Evolutionary conservation across 1,140 invertebrate genomes (phyloP).

Genomic region (Neotoxoptera formosana): DNA sequence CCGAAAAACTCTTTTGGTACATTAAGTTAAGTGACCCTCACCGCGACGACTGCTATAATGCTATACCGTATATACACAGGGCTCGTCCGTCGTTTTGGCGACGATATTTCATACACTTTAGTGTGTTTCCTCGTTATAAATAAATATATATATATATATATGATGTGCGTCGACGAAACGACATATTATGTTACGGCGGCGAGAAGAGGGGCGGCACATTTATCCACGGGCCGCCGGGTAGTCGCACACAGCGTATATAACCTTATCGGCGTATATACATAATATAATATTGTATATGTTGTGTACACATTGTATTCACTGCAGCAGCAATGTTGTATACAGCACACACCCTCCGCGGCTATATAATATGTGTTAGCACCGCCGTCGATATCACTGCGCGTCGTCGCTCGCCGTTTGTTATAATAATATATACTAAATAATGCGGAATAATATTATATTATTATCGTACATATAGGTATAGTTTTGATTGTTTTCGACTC

Average conservation of each 20-base stretch:
- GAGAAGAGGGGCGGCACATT: neutral
- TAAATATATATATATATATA: neutral
- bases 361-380: neutral
- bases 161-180: neutral
- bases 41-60: slow-evolving; percentile 1
- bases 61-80: slow-evolving; percentile 13
- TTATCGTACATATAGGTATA: neutral
- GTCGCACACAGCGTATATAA: neutral
- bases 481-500: neutral
- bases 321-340: too few relatives aligned
- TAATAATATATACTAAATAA: neutral
- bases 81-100: slow-evolving; percentile 41
- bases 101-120: slow-evolving; percentile 54
- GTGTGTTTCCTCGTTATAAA: neutral
- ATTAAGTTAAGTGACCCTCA: slow-evolving; percentile 58
- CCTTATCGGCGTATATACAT: neutral
- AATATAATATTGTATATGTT: slow-evolving; percentile 2
- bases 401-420: neutral
- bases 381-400: neutral
- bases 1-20: slow-evolving; percentile 57
- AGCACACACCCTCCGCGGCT: neutral
- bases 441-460: neutral
- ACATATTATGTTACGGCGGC: slow-evolving; percentile 21
- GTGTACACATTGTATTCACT: neutral
- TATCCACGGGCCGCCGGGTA: neutral